Evolutionary conservation across 2,888 invertebrate species (phyloP).

Genomic region (Sussaba pulchella): DNA sequence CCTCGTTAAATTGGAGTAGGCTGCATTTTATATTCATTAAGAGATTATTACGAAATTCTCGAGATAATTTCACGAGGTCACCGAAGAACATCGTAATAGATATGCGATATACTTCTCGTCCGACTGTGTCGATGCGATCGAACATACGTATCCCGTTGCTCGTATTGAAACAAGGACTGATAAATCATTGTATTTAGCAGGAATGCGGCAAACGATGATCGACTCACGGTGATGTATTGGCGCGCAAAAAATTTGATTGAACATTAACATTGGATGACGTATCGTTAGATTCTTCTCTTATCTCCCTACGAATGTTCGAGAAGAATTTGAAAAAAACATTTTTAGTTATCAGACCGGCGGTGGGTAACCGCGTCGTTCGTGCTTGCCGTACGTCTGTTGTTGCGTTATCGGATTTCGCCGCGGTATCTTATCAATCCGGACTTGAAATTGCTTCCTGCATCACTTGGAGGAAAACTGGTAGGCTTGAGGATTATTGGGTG

Average conservation of each 20-base stretch:
- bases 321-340: too few species aligned
- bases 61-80: not conserved
- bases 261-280: slow-evolving; percentile 12
- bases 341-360: too few species aligned
- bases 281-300: not conserved
- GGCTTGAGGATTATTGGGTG: too few species aligned
- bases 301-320: not conserved
- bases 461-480: not conserved
- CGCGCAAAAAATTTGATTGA: not conserved
- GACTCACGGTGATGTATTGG: too few species aligned
- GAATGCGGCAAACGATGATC: not conserved
- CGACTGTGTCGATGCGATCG: not conserved
- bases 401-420: not conserved
- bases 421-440: not conserved
- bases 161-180: not conserved
- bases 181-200: not conserved
- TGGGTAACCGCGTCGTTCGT: not conserved
- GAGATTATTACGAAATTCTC: not conserved
- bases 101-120: not conserved
- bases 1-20: too few species aligned
- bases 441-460: not conserved
- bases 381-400: not conserved
- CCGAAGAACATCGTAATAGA: not conserved
- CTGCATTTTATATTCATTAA: too few species aligned
- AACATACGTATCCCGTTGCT: not conserved